Percentiles rank a stretch among this genome's conserved stretches.
These are phyloP conservation scores for Benitochromis conjunctus DNA, from an alignment of 2,113 vertebrate species.

Conservation along the genomic window DNA sequence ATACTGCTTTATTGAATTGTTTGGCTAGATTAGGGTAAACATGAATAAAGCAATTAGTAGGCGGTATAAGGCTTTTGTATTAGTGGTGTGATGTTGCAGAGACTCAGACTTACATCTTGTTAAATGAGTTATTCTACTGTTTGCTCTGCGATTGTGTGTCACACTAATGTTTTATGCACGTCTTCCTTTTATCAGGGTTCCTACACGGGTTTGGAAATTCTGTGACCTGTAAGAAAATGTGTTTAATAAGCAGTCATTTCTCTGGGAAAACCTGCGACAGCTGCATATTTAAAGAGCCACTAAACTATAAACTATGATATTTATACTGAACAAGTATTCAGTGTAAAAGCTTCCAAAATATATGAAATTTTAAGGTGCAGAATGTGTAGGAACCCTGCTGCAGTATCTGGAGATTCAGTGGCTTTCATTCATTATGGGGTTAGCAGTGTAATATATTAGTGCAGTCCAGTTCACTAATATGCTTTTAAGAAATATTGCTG, in stretches of 20 bases:
- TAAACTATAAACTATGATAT: not conserved
- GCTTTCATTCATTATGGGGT: conserved; percentile 20
- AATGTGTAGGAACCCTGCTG: conserved; percentile 16
- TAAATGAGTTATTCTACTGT: not conserved
- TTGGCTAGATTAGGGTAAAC: not conserved
- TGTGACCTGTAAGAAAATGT: not conserved
- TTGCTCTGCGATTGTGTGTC: not conserved
- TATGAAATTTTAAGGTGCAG: not conserved
- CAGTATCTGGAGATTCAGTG: not conserved
- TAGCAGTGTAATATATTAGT: conserved; percentile 37
- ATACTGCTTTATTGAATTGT: not conserved
- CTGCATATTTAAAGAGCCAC: not conserved
- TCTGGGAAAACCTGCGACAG: not conserved
- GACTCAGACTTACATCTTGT: not conserved
- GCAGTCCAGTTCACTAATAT: not conserved
- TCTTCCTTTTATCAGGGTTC: conserved; percentile 42
- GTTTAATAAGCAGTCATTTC: not conserved
- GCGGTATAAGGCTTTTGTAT: not conserved
- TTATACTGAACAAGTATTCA: not conserved
- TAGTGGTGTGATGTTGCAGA: conserved; percentile 1
- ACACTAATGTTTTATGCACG: conserved; percentile 46
- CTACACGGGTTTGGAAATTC: not conserved
- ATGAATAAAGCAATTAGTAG: not conserved
- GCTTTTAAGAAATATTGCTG: not conserved
- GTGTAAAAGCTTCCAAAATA: not conserved